Conservation (phyloP, 2,797 vertebrate species). For the Arnoldichthys spilopterus region DNA sequence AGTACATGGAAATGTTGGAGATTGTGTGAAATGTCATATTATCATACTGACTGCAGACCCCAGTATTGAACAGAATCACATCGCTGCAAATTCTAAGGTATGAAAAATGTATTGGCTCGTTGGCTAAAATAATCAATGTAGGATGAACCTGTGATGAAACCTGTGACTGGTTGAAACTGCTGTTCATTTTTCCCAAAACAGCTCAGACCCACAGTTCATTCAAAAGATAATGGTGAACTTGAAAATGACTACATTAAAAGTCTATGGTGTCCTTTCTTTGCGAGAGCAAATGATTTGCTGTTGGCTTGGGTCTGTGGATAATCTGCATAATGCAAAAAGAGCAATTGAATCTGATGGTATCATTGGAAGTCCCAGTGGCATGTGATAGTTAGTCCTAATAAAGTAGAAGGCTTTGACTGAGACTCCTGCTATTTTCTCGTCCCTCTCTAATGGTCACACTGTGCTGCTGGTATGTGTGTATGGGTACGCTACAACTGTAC, state of each 20-base stretch:
- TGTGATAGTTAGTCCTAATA: conserved; percentile 16
- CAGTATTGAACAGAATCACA: too few relatives aligned
- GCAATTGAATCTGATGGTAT: background rate
- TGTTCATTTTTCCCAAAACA: background rate
- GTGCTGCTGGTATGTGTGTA: conserved; percentile 1
- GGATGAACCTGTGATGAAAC: too few relatives aligned
- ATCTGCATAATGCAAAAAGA: conserved; percentile 13
- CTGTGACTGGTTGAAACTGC: too few relatives aligned
- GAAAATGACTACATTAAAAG: background rate
- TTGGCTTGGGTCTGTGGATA: background rate
- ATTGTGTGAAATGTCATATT: too few relatives aligned
- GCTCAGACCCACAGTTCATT: background rate
- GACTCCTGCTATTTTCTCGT: conserved; percentile 18
- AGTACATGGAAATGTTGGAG: too few relatives aligned
- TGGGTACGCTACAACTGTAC: background rate
- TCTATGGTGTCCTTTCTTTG: background rate
- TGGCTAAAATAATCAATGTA: too few relatives aligned
- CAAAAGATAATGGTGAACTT: background rate
- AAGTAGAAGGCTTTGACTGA: conserved; percentile 5
- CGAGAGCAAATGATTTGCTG: background rate
- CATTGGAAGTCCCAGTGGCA: background rate
- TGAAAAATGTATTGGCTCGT: too few relatives aligned
- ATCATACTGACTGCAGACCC: too few relatives aligned
- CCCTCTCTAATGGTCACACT: background rate
- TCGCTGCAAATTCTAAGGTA: too few relatives aligned